These are phyloP conservation scores for Sciurus niger DNA, from an alignment of 2,113 vertebrate species.

Conservation along the genomic window DNA sequence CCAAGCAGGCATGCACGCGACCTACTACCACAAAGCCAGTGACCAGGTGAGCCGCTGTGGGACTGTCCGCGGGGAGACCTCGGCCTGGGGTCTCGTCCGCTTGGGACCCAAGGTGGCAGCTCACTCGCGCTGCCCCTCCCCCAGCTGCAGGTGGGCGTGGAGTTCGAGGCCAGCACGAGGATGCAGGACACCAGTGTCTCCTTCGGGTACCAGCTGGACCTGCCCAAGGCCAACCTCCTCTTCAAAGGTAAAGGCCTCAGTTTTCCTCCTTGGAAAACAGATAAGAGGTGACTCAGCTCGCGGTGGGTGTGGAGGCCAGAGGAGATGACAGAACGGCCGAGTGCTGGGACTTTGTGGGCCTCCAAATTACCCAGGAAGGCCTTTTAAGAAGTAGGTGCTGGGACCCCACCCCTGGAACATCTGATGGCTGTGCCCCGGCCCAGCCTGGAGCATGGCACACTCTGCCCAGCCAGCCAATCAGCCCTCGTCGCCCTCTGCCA, in stretches of 20 bases:
- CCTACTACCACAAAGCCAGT: slow-evolving; percentile 96
- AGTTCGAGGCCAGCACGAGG: slow-evolving; percentile 94
- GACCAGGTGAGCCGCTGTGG: slow-evolving; percentile 90
- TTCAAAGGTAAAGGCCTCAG: slow-evolving; percentile 92
- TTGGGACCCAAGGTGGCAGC: accelerated
- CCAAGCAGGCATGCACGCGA: slow-evolving; percentile 93
- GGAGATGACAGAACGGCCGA: too few species aligned
- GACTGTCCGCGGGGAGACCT: accelerated
- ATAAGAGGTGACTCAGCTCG: background rate
- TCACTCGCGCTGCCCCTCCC: background rate
- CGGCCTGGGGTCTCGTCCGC: accelerated
- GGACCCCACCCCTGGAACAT: background rate
- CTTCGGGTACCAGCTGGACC: slow-evolving; percentile 95
- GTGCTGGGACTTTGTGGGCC: accelerated
- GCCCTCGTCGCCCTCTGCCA: too few species aligned
- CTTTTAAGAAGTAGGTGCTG: background rate
- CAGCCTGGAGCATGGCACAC: accelerated
- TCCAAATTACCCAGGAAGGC: accelerated
- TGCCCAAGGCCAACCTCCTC: slow-evolving; percentile 95
- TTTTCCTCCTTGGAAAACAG: background rate
- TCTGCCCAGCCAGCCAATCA: background rate
- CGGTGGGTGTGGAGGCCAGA: background rate
- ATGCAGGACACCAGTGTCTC: slow-evolving; percentile 95
- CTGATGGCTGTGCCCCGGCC: accelerated
- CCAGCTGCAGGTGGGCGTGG: slow-evolving; percentile 95